Percentiles rank a stretch among this genome's conserved stretches.
Evolutionary conservation across 2,113 vertebrate species (phyloP).

Genomic region (Numenius arquata): DNA sequence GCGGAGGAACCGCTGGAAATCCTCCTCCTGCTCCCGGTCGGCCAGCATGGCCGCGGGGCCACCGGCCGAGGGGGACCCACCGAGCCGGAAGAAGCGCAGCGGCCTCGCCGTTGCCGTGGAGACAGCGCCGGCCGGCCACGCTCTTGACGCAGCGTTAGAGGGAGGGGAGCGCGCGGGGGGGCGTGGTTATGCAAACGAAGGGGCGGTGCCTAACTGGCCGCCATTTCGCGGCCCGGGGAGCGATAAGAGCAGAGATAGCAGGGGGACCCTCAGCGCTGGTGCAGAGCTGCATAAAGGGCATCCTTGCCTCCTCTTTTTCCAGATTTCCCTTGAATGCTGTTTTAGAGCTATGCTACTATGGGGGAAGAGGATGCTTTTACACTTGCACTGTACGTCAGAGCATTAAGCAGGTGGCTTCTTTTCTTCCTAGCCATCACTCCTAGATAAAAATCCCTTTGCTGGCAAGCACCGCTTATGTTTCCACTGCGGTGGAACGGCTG

Average conservation of each 20-base stretch:
- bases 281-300: no score
- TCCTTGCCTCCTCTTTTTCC: fast-evolving
- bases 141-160: neutral
- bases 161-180: fast-evolving
- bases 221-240: neutral
- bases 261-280: no score
- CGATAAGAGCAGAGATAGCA: no score
- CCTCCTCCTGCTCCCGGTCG: neutral
- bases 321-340: neutral
- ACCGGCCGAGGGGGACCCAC: fast-evolving
- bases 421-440: neutral
- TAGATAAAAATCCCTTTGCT: no score
- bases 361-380: fast-evolving
- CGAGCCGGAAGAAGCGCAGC: fast-evolving
- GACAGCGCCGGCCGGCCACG: neutral
- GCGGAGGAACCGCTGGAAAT: constrained; percentile 34
- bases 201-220: neutral
- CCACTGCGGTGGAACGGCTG: neutral
- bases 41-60: neutral
- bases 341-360: fast-evolving
- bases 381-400: no score
- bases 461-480: neutral
- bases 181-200: fast-evolving
- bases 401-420: no score
- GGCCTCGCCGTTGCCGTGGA: neutral